Evolutionary conservation across 2,888 invertebrate genomes (phyloP).

Genomic region (Rapana venosa): DNA sequence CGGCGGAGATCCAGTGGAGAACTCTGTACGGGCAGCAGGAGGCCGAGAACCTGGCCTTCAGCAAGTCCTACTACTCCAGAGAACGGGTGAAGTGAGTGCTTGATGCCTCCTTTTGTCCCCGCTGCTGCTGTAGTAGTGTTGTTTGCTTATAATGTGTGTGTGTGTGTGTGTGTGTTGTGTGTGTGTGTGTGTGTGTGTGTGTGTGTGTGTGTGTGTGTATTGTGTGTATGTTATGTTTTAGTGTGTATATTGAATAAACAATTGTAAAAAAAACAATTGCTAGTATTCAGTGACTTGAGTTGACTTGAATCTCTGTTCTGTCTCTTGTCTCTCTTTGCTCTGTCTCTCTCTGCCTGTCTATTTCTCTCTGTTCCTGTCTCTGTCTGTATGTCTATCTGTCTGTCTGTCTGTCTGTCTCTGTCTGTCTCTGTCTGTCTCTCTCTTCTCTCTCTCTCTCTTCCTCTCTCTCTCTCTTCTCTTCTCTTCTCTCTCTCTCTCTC

Average conservation of each 20-base stretch:
- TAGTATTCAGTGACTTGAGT: too few relatives aligned
- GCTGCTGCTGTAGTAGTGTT: too few relatives aligned
- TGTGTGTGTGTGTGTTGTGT: neutral
- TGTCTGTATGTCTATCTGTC: neutral
- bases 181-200: neutral
- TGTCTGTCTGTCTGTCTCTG: slow-evolving; percentile 1
- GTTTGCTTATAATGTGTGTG: neutral
- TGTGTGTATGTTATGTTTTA: too few relatives aligned
- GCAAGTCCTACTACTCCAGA: slow-evolving; percentile 65
- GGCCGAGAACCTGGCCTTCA: slow-evolving; percentile 66
- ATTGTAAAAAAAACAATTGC: too few relatives aligned
- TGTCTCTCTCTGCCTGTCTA: neutral
- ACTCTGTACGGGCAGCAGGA: slow-evolving; percentile 61
- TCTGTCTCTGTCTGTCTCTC: neutral
- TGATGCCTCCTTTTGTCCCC: too few relatives aligned
- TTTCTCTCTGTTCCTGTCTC: neutral
- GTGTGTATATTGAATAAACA: too few relatives aligned
- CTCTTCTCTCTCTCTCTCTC: too few relatives aligned
- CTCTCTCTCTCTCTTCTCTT: too few relatives aligned
- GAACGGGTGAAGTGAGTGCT: slow-evolving; percentile 56
- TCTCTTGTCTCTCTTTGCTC: too few relatives aligned
- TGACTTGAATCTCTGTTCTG: too few relatives aligned
- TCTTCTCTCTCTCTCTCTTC: too few relatives aligned
- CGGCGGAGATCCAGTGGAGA: slow-evolving; percentile 72
- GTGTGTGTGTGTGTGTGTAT: neutral